phyloP scores from a whole-genome alignment of 2,113 vertebrate genomes.

The Platysteira castanea region DNA sequence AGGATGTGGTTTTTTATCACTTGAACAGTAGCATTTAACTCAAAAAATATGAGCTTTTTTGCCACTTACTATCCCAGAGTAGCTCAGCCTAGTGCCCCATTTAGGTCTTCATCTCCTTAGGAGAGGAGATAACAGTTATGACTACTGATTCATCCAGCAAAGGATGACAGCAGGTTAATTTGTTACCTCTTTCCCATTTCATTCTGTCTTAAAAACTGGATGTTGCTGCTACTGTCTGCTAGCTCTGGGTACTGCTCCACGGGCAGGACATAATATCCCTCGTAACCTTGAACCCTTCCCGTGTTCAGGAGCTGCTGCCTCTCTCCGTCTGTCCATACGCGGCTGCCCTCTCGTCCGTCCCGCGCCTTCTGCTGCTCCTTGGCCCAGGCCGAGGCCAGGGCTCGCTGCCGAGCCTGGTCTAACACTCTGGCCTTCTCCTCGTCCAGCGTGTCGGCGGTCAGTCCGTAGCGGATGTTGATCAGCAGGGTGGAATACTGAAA shows the following conservation, averaged over 20 bases:
- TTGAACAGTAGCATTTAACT: constrained; percentile 78
- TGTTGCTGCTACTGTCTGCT: constrained; percentile 99
- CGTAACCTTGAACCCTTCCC: constrained; percentile 94
- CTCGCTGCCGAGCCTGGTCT: constrained; percentile 92
- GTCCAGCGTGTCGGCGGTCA: constrained; percentile 86
- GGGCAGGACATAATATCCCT: constrained; percentile 96
- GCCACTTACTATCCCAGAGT: constrained; percentile 88
- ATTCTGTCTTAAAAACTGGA: constrained; percentile 99
- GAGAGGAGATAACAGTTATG: constrained; percentile 86
- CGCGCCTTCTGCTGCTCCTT: constrained; percentile 92
- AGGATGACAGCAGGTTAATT: constrained; percentile 82
- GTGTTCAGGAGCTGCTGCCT: constrained; percentile 92
- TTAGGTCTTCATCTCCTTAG: constrained; percentile 93
- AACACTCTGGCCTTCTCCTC: constrained; percentile 93
- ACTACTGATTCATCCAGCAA: constrained; percentile 78
- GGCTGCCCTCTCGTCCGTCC: constrained; percentile 93
- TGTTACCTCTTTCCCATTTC: constrained; percentile 99
- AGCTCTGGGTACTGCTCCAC: constrained; percentile 99
- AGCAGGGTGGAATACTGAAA: constrained; percentile 85
- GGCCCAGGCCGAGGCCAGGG: constrained; percentile 88
- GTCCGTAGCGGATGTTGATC: constrained; percentile 92
- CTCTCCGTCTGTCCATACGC: constrained; percentile 97
- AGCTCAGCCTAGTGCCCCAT: constrained; percentile 86
- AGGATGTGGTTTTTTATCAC: constrained; percentile 71
- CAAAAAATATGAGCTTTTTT: constrained; percentile 84